Conservation (phyloP, 2,113 vertebrate genomes). For the Callithrix jacchus region DNA sequence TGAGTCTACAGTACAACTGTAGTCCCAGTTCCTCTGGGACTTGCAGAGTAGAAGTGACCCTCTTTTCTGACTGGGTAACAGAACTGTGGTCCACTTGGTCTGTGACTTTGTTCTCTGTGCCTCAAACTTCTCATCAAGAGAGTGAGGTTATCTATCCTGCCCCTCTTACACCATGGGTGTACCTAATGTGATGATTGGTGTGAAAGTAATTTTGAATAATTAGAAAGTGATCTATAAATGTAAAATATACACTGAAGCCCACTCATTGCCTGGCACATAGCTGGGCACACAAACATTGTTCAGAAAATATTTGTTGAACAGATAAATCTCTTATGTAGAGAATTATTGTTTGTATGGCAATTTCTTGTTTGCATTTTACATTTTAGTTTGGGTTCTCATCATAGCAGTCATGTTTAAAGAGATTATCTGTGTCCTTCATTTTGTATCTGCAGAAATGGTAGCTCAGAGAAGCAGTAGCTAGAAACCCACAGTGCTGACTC, state of each 20-base stretch:
- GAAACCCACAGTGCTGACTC: background rate
- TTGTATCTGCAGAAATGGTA: constrained; percentile 42
- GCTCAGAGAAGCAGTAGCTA: background rate
- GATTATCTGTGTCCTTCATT: background rate
- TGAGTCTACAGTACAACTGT: background rate
- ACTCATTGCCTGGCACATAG: background rate
- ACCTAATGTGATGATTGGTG: background rate
- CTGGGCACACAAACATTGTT: background rate
- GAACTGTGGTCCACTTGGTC: background rate
- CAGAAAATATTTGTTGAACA: background rate
- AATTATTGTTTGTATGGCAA: background rate
- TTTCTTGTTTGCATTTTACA: background rate
- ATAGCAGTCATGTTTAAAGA: background rate
- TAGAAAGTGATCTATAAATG: background rate
- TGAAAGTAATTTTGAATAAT: constrained; percentile 31
- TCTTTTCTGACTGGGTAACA: background rate
- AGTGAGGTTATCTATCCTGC: background rate
- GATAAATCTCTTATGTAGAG: background rate
- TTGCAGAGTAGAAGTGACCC: background rate
- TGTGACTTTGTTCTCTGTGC: background rate
- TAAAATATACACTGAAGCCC: background rate
- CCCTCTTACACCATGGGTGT: background rate
- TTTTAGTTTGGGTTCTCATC: background rate
- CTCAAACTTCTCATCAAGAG: constrained; percentile 1
- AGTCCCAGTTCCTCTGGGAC: background rate